Evolutionary conservation across 2,113 vertebrate genomes (phyloP).

Genomic region (Tonatia bakeri): DNA sequence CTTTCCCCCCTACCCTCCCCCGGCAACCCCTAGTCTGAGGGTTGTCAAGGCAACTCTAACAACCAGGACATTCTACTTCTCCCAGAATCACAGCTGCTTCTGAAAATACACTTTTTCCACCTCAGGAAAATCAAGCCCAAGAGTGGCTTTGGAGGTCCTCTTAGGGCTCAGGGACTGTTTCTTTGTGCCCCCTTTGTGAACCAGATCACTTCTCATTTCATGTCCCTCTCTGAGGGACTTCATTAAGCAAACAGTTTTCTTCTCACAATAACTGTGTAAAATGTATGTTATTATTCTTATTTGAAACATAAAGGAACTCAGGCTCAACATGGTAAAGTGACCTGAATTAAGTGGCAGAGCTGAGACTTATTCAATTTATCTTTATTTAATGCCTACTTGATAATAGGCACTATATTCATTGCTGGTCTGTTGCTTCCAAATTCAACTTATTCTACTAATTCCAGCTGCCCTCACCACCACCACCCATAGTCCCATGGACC

Average conservation of each 20-base stretch:
- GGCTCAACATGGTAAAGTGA: neutral
- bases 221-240: neutral
- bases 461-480: fast-evolving
- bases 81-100: neutral
- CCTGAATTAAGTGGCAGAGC: neutral
- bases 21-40: neutral
- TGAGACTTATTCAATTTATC: neutral
- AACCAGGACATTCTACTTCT: neutral
- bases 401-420: neutral
- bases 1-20: neutral
- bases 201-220: constrained; percentile 61
- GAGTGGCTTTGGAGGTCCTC: neutral
- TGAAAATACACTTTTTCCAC: constrained; percentile 38
- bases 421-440: neutral
- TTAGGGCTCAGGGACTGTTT: neutral
- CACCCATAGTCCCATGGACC: neutral
- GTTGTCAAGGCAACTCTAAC: neutral
- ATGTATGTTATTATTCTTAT: neutral
- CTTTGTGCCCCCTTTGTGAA: neutral
- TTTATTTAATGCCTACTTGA: neutral
- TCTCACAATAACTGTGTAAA: neutral
- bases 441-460: neutral
- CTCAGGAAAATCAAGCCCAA: constrained; percentile 22
- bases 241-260: neutral
- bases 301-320: neutral